Evolutionary conservation across 2,888 invertebrate species (phyloP).

Genomic region (Agrochola macilenta): DNA sequence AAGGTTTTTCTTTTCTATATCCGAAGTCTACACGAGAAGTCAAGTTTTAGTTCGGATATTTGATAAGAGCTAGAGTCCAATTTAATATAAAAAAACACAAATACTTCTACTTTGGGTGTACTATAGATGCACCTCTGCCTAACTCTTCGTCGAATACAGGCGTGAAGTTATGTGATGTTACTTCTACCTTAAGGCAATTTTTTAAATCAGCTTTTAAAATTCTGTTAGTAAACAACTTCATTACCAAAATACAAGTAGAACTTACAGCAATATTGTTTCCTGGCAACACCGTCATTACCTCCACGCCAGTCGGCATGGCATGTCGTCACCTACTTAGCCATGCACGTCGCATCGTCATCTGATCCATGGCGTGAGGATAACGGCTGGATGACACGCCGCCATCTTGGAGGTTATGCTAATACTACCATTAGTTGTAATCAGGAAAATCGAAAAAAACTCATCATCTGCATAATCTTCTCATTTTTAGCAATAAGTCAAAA

Average conservation of each 20-base stretch:
- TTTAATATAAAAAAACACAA: not conserved
- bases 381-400: slow-evolving; percentile 20
- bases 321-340: slow-evolving; percentile 56
- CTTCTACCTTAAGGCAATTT: not conserved
- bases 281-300: not conserved
- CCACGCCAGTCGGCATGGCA: slow-evolving; percentile 8
- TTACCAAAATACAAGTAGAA: not conserved
- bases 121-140: too few species aligned
- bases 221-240: not conserved
- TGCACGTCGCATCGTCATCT: slow-evolving; percentile 49
- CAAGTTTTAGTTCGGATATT: not conserved
- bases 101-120: too few species aligned
- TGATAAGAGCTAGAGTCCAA: not conserved
- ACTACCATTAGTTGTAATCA: slow-evolving; percentile 12
- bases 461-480: too few species aligned
- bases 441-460: not conserved
- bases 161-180: too few species aligned
- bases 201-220: not conserved
- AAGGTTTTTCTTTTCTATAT: not conserved
- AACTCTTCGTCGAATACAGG: too few species aligned
- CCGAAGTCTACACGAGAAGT: not conserved
- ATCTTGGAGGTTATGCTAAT: slow-evolving; percentile 46
- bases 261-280: not conserved
- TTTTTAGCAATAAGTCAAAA: too few species aligned
- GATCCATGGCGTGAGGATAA: slow-evolving; percentile 34